Conservation (phyloP, 2,113 vertebrate genomes). For the Vidua macroura region DNA sequence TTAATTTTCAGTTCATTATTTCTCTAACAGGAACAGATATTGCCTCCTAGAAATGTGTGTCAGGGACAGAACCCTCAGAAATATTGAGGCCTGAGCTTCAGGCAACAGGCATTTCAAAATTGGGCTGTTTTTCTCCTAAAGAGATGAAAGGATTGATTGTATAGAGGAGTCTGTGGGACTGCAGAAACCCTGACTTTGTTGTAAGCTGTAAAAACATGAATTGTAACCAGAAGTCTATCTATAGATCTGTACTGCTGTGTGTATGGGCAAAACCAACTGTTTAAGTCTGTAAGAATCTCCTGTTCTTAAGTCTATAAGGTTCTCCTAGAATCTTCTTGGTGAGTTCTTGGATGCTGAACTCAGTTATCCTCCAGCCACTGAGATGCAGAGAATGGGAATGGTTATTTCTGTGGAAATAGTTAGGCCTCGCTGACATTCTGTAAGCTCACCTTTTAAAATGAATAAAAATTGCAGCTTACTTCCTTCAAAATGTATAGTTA, state of each 20-base stretch:
- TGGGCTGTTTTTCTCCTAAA: not conserved
- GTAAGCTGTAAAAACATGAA: not conserved
- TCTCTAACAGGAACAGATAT: not conserved
- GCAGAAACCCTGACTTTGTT: not conserved
- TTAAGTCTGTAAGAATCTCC: not conserved
- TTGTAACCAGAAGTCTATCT: not conserved
- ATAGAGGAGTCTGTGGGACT: not conserved
- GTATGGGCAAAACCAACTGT: not conserved
- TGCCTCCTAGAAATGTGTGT: conserved; percentile 6
- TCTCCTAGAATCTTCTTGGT: not conserved
- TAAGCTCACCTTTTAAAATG: not conserved
- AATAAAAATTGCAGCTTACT: not conserved
- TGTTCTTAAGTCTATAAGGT: not conserved
- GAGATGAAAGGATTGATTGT: not conserved
- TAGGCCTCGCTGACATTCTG: not conserved
- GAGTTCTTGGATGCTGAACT: not conserved
- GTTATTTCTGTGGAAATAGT: not conserved
- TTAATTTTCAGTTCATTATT: conserved; percentile 39
- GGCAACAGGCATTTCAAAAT: not conserved
- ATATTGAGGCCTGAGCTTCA: not conserved
- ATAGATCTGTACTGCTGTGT: not conserved
- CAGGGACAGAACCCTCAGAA: not conserved
- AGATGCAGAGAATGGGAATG: not conserved
- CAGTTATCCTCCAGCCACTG: not conserved
- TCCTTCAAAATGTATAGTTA: not conserved